Conservation (phyloP, 2,797 vertebrate species). For the Gallinago solitaria region DNA sequence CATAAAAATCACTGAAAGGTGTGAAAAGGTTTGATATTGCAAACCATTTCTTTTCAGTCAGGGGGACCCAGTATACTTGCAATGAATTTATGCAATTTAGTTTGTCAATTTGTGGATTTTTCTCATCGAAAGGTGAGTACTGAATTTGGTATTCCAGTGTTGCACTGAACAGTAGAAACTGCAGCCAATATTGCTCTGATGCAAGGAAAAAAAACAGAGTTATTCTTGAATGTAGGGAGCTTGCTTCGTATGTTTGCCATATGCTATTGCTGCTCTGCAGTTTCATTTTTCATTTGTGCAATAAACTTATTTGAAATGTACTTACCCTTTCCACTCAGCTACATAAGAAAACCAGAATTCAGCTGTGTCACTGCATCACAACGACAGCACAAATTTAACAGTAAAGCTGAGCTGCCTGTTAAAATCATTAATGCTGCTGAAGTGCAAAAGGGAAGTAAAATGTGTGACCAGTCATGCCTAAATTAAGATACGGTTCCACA, state of each 20-base stretch:
- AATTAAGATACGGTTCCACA: neutral
- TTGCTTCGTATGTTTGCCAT: neutral
- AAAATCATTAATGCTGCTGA: neutral
- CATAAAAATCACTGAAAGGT: neutral
- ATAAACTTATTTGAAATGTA: neutral
- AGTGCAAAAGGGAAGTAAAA: neutral
- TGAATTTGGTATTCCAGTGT: neutral
- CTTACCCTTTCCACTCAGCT: neutral
- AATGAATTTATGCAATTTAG: neutral
- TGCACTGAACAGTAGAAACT: neutral
- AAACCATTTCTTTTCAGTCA: neutral
- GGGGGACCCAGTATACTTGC: neutral
- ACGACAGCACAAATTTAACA: neutral
- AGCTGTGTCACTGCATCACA: neutral
- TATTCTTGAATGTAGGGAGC: neutral
- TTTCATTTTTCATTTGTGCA: neutral
- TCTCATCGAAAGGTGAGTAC: neutral
- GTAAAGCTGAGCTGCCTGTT: neutral
- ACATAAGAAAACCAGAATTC: neutral
- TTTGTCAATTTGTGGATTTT: neutral
- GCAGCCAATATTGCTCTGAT: neutral
- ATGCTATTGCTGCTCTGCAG: neutral
- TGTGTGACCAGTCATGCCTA: neutral
- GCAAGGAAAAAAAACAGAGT: neutral
- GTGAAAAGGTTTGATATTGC: neutral